Evolutionary conservation across 2,113 vertebrate genomes (phyloP).

Genomic region (Paracyprichromis sp.): DNA sequence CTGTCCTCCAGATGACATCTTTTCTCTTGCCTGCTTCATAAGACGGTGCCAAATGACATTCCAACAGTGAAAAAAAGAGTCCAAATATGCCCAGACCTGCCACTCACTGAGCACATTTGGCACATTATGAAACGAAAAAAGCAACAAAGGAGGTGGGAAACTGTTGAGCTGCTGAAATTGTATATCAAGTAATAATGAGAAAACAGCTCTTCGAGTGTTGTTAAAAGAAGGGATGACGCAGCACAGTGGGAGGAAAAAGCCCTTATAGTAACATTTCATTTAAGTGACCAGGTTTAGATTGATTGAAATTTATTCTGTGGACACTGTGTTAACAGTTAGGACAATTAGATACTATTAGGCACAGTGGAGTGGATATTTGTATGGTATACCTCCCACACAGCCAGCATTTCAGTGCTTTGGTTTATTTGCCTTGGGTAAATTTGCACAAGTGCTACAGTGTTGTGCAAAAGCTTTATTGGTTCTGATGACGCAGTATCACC

Average conservation of each 20-base stretch:
- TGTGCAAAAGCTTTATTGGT: background rate
- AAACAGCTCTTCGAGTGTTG: background rate
- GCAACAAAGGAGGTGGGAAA: background rate
- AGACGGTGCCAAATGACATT: background rate
- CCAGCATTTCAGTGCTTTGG: background rate
- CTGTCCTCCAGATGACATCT: background rate
- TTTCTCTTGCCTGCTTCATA: background rate
- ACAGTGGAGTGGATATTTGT: background rate
- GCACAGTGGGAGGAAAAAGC: background rate
- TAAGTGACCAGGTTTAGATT: background rate
- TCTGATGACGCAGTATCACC: background rate
- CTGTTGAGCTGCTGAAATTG: background rate
- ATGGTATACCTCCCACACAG: background rate
- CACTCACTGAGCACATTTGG: background rate
- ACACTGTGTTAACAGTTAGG: background rate
- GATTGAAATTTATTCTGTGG: background rate
- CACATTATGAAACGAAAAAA: background rate
- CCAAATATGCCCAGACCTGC: background rate
- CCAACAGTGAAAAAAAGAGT: background rate
- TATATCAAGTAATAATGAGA: background rate
- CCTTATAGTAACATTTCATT: background rate
- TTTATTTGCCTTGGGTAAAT: background rate
- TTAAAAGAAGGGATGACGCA: background rate
- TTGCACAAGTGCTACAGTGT: background rate
- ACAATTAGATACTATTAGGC: background rate